Evolutionary conservation across 2,888 invertebrate species (phyloP).

Genomic region (Stenichneumon culpator): DNA sequence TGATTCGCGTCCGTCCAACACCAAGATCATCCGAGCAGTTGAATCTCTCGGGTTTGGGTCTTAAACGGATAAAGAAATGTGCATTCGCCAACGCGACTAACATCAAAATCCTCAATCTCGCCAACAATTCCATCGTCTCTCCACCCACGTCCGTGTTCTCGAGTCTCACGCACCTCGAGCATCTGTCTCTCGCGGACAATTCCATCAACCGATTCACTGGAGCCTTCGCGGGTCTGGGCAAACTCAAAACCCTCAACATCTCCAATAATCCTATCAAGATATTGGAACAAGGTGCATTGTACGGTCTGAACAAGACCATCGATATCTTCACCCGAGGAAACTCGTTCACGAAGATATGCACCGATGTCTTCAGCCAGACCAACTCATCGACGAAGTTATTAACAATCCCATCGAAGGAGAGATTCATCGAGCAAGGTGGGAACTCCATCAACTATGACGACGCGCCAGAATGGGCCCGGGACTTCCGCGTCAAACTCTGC

Average conservation of each 20-base stretch:
- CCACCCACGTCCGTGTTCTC: constrained; percentile 75
- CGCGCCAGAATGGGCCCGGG: neutral
- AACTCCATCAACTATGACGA: constrained; percentile 27
- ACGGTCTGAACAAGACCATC: constrained; percentile 67
- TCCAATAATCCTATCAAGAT: constrained; percentile 71
- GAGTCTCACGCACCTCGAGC: constrained; percentile 71
- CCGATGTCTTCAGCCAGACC: constrained; percentile 65
- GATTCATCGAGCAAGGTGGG: neutral
- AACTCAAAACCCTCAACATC: constrained; percentile 71
- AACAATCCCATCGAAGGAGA: neutral
- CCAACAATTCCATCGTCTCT: constrained; percentile 70
- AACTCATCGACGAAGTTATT: neutral
- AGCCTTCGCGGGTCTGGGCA: constrained; percentile 70
- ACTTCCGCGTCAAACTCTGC: constrained; percentile 68
- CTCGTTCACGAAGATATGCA: constrained; percentile 71
- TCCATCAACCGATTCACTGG: constrained; percentile 19
- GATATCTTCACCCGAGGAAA: constrained; percentile 71
- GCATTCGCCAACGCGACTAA: constrained; percentile 70
- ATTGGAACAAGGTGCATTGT: constrained; percentile 71
- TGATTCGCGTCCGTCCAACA: constrained; percentile 58
- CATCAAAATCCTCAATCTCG: constrained; percentile 71
- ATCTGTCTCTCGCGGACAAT: constrained; percentile 71
- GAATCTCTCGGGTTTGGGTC: constrained; percentile 70
- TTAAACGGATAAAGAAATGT: constrained; percentile 67
- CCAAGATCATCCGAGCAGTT: constrained; percentile 35